phyloP scores from a whole-genome alignment of 2,113 vertebrate species.

The Uria lomvia region DNA sequence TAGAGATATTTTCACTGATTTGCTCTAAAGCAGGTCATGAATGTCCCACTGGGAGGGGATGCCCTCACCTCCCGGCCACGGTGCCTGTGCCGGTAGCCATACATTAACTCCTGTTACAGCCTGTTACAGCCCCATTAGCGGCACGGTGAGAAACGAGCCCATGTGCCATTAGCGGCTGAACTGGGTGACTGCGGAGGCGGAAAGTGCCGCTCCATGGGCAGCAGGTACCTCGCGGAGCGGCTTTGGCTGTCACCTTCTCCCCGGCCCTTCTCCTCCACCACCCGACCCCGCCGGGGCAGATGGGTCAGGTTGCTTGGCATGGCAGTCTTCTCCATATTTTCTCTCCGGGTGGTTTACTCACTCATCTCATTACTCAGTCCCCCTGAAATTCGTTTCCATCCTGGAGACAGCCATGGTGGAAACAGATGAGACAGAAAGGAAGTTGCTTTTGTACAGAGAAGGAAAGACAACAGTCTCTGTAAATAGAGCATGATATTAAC shows the following conservation, averaged over 20 bases:
- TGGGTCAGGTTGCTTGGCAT: neutral
- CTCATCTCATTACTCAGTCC: neutral
- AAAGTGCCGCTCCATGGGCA: neutral
- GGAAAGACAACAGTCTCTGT: neutral
- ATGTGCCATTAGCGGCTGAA: neutral
- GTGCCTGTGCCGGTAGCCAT: neutral
- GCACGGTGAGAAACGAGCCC: neutral
- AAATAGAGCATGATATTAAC: constrained; percentile 2
- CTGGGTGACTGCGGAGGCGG: neutral
- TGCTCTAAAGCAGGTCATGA: constrained; percentile 13
- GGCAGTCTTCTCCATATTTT: neutral
- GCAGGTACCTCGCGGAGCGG: accelerated
- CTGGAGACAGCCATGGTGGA: neutral
- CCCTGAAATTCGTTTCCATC: neutral
- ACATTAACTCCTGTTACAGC: constrained; percentile 31
- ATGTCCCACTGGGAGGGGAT: neutral
- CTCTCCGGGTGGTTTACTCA: neutral
- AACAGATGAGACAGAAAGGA: constrained; percentile 42
- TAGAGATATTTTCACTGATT: neutral
- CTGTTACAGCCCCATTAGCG: constrained; percentile 26
- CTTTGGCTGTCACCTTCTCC: neutral
- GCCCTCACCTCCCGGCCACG: neutral
- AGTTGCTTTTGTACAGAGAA: constrained; percentile 19
- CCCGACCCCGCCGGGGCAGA: neutral
- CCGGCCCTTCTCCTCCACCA: neutral